Evolutionary conservation across 2,888 invertebrate genomes (phyloP).

Genomic region (Nemapogon koenigi): DNA sequence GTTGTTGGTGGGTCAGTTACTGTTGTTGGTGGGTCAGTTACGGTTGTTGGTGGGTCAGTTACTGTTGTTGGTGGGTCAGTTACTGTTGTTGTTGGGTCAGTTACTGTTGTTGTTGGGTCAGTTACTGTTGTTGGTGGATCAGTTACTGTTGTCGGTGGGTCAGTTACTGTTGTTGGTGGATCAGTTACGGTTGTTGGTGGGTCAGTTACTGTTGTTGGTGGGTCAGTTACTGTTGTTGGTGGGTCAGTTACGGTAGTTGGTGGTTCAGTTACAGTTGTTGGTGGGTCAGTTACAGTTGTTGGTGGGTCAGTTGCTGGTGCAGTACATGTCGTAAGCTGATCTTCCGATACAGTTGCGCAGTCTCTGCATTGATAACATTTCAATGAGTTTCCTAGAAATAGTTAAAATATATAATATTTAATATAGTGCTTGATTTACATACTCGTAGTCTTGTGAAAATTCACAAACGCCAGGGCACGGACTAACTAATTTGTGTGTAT

Average conservation of each 20-base stretch:
- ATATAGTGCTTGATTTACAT: too few relatives aligned
- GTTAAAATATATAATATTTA: background rate
- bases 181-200: slow-evolving; percentile 7
- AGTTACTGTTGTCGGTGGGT: slow-evolving; percentile 3
- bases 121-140: background rate
- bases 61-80: slow-evolving; percentile 2
- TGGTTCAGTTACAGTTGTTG: slow-evolving; percentile 6
- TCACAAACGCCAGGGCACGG: too few relatives aligned
- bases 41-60: slow-evolving; percentile 5
- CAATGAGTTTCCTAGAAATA: slow-evolving; percentile 25
- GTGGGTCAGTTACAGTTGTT: slow-evolving; percentile 5
- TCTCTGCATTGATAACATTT: slow-evolving; percentile 26
- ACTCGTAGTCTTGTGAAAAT: too few relatives aligned
- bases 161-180: slow-evolving; percentile 4
- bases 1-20: slow-evolving; percentile 1
- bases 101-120: slow-evolving; percentile 1
- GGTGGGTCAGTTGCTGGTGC: background rate
- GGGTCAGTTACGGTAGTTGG: slow-evolving; percentile 6
- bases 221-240: background rate
- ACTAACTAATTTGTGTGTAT: too few relatives aligned
- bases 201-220: slow-evolving; percentile 2
- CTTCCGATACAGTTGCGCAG: slow-evolving; percentile 19
- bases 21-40: slow-evolving; percentile 8
- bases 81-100: slow-evolving; percentile 7
- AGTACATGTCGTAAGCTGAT: slow-evolving; percentile 21